These are phyloP conservation scores for Folsomia manolachei DNA, from an alignment of 2,888 invertebrate species.

Conservation along the genomic window DNA sequence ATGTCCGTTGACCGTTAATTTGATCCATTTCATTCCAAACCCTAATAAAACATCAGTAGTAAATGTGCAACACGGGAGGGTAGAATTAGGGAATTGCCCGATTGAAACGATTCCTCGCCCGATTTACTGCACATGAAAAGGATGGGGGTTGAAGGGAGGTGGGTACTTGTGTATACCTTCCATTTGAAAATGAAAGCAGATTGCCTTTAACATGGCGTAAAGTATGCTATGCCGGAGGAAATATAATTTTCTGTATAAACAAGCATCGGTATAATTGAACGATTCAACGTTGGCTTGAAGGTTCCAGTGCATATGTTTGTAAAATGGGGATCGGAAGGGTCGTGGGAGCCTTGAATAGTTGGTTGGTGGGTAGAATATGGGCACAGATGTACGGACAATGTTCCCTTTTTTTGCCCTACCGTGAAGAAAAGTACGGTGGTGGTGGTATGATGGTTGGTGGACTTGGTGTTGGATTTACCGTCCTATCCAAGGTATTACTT, in stretches of 20 bases:
- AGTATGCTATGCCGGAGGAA: too few species aligned
- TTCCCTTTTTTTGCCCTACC: conserved; percentile 12
- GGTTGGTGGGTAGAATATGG: conserved; percentile 9
- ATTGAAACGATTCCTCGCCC: background rate
- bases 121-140: too few species aligned
- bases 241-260: too few species aligned
- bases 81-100: background rate
- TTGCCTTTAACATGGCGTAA: background rate
- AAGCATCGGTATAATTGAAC: too few species aligned
- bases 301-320: conserved; percentile 25
- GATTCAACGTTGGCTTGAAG: background rate
- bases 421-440: too few species aligned
- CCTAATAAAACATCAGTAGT: background rate
- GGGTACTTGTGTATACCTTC: background rate
- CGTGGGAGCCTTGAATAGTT: conserved; percentile 38
- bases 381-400: conserved; percentile 20
- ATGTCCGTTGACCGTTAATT: conserved; percentile 17
- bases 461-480: background rate
- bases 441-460: background rate
- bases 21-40: background rate
- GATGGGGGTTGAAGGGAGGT: background rate
- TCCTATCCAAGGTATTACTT: background rate
- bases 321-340: conserved; percentile 24
- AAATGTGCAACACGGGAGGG: conserved; percentile 16
- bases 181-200: background rate